These are phyloP conservation scores for Trachymyrmex cornetzi DNA, from an alignment of 1,140 invertebrate species.

Conservation along the genomic window DNA sequence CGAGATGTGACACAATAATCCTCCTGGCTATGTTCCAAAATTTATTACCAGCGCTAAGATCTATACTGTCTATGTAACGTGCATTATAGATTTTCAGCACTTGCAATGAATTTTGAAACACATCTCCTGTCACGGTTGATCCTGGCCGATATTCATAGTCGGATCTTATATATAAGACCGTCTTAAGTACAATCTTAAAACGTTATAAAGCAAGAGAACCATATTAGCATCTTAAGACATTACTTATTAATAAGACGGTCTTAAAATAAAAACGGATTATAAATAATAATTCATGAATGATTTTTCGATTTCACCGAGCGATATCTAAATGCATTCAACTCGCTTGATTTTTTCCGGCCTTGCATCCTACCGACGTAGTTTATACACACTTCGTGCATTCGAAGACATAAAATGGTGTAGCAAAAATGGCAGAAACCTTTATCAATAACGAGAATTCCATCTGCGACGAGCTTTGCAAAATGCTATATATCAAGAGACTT, in stretches of 20 bases:
- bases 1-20: slow-evolving; percentile 17
- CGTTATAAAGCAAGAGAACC: too few relatives aligned
- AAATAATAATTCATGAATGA: not conserved
- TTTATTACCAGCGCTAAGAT: too few relatives aligned
- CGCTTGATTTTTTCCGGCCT: not conserved
- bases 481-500: not conserved
- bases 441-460: slow-evolving; percentile 6
- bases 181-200: too few relatives aligned
- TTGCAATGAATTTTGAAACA: too few relatives aligned
- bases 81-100: too few relatives aligned
- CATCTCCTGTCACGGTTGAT: not conserved
- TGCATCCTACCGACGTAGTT: not conserved
- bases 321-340: not conserved
- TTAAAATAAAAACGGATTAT: too few relatives aligned
- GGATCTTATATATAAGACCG: too few relatives aligned
- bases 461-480: not conserved
- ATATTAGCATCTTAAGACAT: too few relatives aligned
- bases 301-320: slow-evolving; percentile 4
- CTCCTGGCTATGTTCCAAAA: not conserved
- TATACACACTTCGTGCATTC: not conserved
- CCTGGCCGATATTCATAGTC: too few relatives aligned
- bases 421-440: not conserved
- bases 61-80: too few relatives aligned
- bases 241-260: too few relatives aligned
- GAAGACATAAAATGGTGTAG: not conserved